A percentile compares a stretch with the other conserved stretches of the same genome.
These are phyloP conservation scores for Monodelphis domestica DNA, from an alignment of 2,797 vertebrate species.

Conservation along the genomic window DNA sequence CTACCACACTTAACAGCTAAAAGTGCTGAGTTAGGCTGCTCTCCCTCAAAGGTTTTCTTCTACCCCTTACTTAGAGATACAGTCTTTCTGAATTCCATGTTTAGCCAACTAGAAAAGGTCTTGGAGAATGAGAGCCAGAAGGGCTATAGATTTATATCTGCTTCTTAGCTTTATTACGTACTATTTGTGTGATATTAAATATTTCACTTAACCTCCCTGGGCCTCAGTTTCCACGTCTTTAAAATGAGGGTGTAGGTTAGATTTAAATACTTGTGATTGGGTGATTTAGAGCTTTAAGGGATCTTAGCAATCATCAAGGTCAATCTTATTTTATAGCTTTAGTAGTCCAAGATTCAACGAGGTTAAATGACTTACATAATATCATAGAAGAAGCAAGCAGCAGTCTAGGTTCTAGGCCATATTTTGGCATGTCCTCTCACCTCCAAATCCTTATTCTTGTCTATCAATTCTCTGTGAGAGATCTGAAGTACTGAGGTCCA, in stretches of 20 bases:
- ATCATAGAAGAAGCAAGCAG: not conserved
- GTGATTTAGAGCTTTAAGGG: not conserved
- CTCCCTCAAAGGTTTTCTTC: not conserved
- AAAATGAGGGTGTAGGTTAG: not conserved
- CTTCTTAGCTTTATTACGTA: not conserved
- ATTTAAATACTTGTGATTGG: not conserved
- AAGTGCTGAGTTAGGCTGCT: not conserved
- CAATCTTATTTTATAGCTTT: not conserved
- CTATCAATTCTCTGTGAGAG: not conserved
- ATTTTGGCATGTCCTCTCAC: not conserved
- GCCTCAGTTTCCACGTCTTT: slow-evolving; percentile 20
- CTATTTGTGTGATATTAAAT: not conserved
- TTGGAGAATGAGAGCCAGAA: not conserved
- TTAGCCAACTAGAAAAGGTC: slow-evolving; percentile 4
- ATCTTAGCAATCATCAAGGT: not conserved
- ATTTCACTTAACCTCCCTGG: not conserved
- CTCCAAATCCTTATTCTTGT: not conserved
- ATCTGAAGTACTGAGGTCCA: not conserved
- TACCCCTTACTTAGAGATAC: not conserved
- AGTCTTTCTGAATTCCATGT: not conserved
- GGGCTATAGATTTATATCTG: not conserved
- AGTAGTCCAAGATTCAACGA: not conserved
- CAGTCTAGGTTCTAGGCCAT: not conserved
- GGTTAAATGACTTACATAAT: not conserved
- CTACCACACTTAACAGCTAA: too few species aligned